A percentile compares a stretch with the other conserved stretches of the same genome.
Conservation (phyloP, 2,113 vertebrate species). For the Mobula birostris region DNA sequence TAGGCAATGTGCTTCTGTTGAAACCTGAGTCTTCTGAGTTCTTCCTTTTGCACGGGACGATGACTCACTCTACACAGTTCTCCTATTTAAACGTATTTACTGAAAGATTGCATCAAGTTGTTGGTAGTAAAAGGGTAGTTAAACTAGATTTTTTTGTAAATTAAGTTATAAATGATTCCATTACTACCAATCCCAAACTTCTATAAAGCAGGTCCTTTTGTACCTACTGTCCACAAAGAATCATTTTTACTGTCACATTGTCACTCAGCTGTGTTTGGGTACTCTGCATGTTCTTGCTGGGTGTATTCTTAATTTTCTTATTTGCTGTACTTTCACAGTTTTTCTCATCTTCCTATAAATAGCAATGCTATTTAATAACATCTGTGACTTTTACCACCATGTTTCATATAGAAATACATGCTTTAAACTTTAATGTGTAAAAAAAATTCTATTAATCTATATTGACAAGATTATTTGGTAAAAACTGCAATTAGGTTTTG, state of each 20-base stretch:
- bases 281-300: background rate
- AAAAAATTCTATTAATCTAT: background rate
- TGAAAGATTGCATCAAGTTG: background rate
- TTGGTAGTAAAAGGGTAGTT: background rate
- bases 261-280: background rate
- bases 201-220: background rate
- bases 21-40: background rate
- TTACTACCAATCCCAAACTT: background rate
- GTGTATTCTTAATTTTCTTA: background rate
- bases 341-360: background rate
- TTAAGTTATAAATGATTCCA: background rate
- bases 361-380: background rate
- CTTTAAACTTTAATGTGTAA: background rate
- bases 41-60: background rate
- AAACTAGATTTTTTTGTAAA: too few relatives aligned
- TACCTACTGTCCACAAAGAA: background rate
- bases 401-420: background rate
- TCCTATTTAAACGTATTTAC: background rate
- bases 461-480: background rate
- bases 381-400: background rate
- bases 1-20: background rate
- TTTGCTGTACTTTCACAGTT: background rate
- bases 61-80: background rate
- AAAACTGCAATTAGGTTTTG: background rate
- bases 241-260: background rate